A percentile compares a stretch with the other conserved stretches of the same genome.
Conservation (phyloP, 2,888 invertebrate species). For the Drosophila villosipedis region DNA sequence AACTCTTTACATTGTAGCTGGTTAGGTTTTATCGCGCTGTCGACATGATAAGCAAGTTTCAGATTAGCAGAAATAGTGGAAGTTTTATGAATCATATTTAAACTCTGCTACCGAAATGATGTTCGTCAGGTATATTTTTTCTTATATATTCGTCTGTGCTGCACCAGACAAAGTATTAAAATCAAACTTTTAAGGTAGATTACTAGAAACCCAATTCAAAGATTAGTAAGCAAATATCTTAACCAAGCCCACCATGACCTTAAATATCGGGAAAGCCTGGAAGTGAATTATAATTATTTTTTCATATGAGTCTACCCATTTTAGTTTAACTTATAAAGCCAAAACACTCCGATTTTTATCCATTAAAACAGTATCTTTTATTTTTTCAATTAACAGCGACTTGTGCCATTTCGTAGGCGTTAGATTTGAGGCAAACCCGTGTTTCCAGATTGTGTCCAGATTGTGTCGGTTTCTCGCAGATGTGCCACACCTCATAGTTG, state of each 20-base stretch:
- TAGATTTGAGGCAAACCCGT: background rate
- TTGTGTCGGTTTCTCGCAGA: background rate
- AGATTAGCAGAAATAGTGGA: background rate
- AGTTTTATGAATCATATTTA: background rate
- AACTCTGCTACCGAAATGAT: background rate
- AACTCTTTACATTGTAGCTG: slow-evolving; percentile 8
- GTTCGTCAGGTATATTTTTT: background rate
- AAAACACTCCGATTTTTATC: background rate
- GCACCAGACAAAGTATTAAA: background rate
- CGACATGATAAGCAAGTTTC: slow-evolving; percentile 4
- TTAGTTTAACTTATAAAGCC: background rate
- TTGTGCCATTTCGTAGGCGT: background rate
- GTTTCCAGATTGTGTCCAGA: background rate
- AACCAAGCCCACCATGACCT: background rate
- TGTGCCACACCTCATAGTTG: background rate
- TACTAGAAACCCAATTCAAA: background rate
- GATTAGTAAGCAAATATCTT: background rate
- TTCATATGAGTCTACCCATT: too few species aligned
- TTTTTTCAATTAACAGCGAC: background rate
- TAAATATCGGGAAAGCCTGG: background rate
- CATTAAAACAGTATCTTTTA: background rate
- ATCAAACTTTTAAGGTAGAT: too few species aligned
- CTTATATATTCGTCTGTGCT: background rate
- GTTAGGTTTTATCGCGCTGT: background rate
- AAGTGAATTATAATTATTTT: background rate